Conservation (phyloP, 2,113 vertebrate species). For the Dipodomys spectabilis region DNA sequence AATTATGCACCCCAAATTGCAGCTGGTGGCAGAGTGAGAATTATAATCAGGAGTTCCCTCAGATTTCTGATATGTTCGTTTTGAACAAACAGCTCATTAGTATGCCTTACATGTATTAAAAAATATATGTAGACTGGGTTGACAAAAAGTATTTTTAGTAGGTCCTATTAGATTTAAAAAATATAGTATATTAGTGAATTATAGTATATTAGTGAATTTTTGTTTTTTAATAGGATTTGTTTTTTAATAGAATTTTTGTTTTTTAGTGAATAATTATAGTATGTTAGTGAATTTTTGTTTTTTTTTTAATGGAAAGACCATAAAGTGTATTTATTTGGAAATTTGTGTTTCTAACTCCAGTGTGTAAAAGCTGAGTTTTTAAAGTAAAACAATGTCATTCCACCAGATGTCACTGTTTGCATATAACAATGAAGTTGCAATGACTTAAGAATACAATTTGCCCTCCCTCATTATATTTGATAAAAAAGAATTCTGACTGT, state of each 20-base stretch:
- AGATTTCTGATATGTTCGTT: constrained; percentile 31
- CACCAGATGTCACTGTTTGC: constrained; percentile 89
- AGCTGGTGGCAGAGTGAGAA: constrained; percentile 6
- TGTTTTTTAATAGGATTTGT: too few relatives aligned
- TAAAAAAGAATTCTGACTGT: constrained; percentile 13
- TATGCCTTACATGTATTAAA: not conserved
- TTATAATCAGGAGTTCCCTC: not conserved
- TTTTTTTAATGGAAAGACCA: not conserved
- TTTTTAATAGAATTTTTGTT: too few relatives aligned
- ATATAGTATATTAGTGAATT: not conserved
- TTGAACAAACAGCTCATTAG: not conserved
- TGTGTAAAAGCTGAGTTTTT: constrained; percentile 37
- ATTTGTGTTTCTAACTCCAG: not conserved
- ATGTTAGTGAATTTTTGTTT: too few relatives aligned
- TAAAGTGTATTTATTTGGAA: not conserved
- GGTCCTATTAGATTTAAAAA: not conserved
- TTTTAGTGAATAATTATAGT: too few relatives aligned
- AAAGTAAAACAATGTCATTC: constrained; percentile 71
- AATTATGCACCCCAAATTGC: not conserved
- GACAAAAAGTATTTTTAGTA: not conserved
- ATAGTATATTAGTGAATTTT: too few relatives aligned
- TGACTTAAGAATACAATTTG: constrained; percentile 31
- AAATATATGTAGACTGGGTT: not conserved
- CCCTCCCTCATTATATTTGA: constrained; percentile 39
- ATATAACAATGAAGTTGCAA: constrained; percentile 54